Percentiles rank a stretch among this genome's conserved stretches.
phyloP scores from a whole-genome alignment of 2,113 vertebrate species.

The Climacteris rufus region DNA sequence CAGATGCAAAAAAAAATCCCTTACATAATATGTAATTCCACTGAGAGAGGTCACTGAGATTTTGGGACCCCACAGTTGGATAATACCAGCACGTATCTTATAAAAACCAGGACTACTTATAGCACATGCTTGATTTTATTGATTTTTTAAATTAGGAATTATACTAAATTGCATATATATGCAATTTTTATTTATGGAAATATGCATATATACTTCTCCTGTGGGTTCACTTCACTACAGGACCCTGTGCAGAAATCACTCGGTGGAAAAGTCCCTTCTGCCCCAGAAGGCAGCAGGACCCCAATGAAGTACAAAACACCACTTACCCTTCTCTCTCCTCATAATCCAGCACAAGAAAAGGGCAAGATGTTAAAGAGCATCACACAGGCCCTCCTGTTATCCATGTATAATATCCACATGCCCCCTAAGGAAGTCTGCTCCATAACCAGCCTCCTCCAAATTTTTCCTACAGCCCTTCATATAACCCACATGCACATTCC shows the following conservation, averaged over 20 bases:
- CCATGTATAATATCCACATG: background rate
- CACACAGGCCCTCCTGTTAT: background rate
- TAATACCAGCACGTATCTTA: background rate
- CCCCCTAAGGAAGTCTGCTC: background rate
- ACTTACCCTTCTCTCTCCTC: background rate
- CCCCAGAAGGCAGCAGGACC: background rate
- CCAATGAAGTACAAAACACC: background rate
- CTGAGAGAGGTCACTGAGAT: background rate
- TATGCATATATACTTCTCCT: background rate
- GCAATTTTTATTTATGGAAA: too few relatives aligned
- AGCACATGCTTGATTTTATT: background rate
- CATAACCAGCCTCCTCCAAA: background rate
- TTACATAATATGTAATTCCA: background rate
- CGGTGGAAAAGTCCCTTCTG: background rate
- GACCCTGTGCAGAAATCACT: background rate
- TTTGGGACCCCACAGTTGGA: background rate
- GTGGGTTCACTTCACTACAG: background rate
- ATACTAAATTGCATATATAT: too few relatives aligned
- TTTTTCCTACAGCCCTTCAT: background rate
- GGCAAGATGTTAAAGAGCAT: background rate
- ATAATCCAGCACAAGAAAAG: background rate
- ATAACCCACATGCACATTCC: background rate
- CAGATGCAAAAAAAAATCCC: background rate
- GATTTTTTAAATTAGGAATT: background rate
- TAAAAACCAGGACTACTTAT: background rate